phyloP scores from a whole-genome alignment of 2,888 invertebrate species.

The Conops quadrifasciatus region DNA sequence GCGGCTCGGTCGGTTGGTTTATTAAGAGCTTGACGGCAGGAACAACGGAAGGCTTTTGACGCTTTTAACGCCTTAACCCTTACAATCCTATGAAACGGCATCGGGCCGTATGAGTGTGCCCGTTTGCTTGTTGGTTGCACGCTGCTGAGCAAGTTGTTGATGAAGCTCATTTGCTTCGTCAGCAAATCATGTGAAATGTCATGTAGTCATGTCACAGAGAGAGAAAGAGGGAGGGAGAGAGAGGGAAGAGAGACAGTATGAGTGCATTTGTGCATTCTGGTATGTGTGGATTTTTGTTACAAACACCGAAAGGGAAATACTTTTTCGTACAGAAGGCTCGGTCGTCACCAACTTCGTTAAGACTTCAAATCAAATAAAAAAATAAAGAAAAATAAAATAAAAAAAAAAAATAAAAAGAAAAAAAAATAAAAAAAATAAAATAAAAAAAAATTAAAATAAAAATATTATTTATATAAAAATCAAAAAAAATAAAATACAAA shows the following conservation, averaged over 20 bases:
- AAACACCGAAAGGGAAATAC: too few relatives aligned
- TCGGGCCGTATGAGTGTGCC: neutral
- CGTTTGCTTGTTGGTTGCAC: neutral
- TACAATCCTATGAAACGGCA: too few relatives aligned
- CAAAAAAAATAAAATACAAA: too few relatives aligned
- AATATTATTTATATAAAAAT: slow-evolving; percentile 7
- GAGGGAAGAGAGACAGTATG: neutral
- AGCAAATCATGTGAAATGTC: slow-evolving; percentile 38
- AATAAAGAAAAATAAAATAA: neutral
- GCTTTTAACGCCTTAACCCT: neutral
- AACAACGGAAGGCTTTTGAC: neutral
- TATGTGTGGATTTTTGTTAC: too few relatives aligned
- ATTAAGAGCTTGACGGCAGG: slow-evolving; percentile 9
- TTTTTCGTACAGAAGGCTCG: too few relatives aligned
- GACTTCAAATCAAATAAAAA: neutral
- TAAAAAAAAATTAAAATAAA: neutral
- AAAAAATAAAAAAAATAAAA: neutral
- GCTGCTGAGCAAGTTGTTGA: slow-evolving; percentile 4
- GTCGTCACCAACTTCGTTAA: neutral
- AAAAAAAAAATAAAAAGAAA: neutral
- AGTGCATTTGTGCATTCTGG: neutral
- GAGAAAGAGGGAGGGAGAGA: neutral
- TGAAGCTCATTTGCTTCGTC: slow-evolving; percentile 38
- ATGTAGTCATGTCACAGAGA: slow-evolving; percentile 26
- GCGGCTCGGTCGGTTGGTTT: too few relatives aligned